Evolutionary conservation across 2,888 invertebrate genomes (phyloP), one percentile per base, ranked within the genome.

Genomic region (Ennomos quercinarius): DNA sequence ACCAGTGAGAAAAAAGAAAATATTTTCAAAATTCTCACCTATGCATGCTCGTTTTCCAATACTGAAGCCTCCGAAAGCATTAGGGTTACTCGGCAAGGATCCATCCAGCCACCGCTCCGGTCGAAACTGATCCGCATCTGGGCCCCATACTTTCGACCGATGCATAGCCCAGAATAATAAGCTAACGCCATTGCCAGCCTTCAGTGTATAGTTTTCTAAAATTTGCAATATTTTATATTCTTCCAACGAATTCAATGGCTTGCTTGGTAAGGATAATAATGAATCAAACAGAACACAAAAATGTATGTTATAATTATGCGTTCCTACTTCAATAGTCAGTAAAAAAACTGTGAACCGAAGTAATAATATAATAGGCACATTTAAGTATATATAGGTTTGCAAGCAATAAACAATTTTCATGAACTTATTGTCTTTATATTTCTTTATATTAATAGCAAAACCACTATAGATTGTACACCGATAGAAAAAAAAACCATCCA

Each of bases 11-110:
- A 40, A 48, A 27, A 34, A 9, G 13, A 9, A n/a, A 45, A 44
- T 3, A 47, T 10, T 12, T 9, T 37, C 1, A 36, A 6, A 12
- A 27, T 39, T 43, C 54, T 58, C 46, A 71, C 72, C 71, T n/a
- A 70, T 45, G 46, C 71, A 72, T 9, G 41, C 45, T 45, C 72
- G 57, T 27, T 52, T 68, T 9, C 71, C 72, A n/a, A 67, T 40
- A 38, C 70, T 58, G 17, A 71, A 71, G 0, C 40, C 12, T 8
- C 46, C 67, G 37, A 63, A 67, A 5, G 50, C 39, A 6, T 57
- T 53, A 9, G 12, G 8, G 8, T 49, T 51, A 0, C 48, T 38
- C 9, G 69, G 58, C 2, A 63, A 38, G 0, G 61, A 45, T 0
- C 57, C 35, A 10, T 67, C 61, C 0, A 64, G 44, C 68, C 68